Base-by-base conservation (phyloP, 2,797 vertebrate genomes). In the Myripristis murdjan region DNA sequence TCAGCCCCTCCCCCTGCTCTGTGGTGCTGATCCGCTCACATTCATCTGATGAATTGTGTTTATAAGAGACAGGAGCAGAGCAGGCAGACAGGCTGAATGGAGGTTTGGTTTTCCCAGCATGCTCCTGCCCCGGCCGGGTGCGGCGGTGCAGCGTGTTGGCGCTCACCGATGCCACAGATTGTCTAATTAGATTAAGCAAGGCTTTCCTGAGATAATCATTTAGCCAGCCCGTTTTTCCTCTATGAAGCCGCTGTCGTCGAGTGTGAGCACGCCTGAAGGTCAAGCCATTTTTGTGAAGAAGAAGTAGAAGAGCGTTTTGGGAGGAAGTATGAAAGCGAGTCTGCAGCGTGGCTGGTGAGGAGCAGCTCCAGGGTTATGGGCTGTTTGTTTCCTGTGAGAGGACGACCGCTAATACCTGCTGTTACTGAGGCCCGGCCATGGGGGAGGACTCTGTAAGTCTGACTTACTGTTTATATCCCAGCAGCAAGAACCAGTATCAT, bases 131-230 rank as follows among this genome's bases (percentile, higher is more conserved):
- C n/a, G n/a, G n/a, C n/a, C n/a, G n/a, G n/a, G n/a, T n/a, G n/a
- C n/a, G n/a, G n/a, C n/a, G n/a, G n/a, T n/a, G n/a, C n/a, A n/a
- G n/a, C n/a, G n/a, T n/a, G n/a, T 78, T 88, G 84, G 75, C 53
- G 62, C 84, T 90, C 87, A 76, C 83, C 64, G 81, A 75, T 90
- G 86, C 91, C 88, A 90, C 93, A 92, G 92, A 94, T 95, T 94
- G 92, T 86, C 93, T 97, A 96, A 97, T 97, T 96, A 95, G 96
- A 96, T 97, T 96, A 96, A 94, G 92, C 87, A 63, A 95, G 94
- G 95, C 95, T 97, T 96, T 96, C 95, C 94, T 92, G 91, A 93
- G 95, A 95, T 97, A 96, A 97, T 95, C 95, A 96, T 94, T 93
- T 86, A 91, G 94, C 91, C 91, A 92, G 91, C 92, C 93, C 93